These are phyloP conservation scores for Boloria euphrosyne DNA, from an alignment of 2,888 invertebrate genomes.

Conservation along the genomic window DNA sequence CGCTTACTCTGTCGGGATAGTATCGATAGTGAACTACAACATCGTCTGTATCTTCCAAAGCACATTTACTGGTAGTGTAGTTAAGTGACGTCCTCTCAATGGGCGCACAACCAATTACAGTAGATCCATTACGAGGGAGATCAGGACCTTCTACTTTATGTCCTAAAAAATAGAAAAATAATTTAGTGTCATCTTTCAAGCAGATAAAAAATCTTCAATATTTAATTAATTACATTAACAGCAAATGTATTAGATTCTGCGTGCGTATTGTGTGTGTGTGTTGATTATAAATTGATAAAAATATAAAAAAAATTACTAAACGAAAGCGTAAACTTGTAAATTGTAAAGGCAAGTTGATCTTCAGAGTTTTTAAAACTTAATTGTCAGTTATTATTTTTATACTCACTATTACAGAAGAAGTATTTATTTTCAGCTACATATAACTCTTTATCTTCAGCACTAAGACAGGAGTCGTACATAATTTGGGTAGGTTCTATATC, in stretches of 20 bases:
- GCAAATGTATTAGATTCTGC: too few species aligned
- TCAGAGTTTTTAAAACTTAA: background rate
- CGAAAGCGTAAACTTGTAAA: too few species aligned
- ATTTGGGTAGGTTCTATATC: slow-evolving; percentile 61
- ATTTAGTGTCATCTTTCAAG: background rate
- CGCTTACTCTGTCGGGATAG: slow-evolving; percentile 69
- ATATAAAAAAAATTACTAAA: too few species aligned
- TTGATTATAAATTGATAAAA: too few species aligned
- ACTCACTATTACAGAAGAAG: slow-evolving; percentile 77
- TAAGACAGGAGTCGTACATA: slow-evolving; percentile 73
- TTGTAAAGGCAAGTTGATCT: background rate
- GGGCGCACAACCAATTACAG: slow-evolving; percentile 68
- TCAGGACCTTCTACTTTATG: slow-evolving; percentile 71
- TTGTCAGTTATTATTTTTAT: background rate
- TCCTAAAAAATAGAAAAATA: slow-evolving; percentile 48
- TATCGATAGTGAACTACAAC: slow-evolving; percentile 74
- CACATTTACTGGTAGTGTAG: slow-evolving; percentile 65
- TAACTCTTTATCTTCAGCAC: slow-evolving; percentile 72
- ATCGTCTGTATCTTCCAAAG: slow-evolving; percentile 70
- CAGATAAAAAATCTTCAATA: too few species aligned
- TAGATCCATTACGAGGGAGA: slow-evolving; percentile 63
- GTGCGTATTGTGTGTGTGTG: too few species aligned
- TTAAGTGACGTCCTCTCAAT: slow-evolving; percentile 68
- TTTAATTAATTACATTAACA: too few species aligned
- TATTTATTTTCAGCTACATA: slow-evolving; percentile 66